phyloP scores from a whole-genome alignment of 1,140 invertebrate genomes.

The Halesus radiatus region DNA sequence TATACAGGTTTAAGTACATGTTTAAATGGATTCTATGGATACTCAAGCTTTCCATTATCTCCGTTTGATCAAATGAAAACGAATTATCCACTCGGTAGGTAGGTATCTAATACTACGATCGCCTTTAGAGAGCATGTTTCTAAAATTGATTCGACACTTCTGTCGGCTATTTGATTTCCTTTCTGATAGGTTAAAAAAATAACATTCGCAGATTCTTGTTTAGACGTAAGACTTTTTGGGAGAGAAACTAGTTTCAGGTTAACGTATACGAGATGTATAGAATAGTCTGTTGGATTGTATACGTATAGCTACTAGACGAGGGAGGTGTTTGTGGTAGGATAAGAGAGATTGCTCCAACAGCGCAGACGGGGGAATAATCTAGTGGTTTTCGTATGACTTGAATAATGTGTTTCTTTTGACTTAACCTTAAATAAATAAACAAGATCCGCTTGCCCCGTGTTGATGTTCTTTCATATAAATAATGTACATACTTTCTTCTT shows the following conservation, averaged over 20 bases:
- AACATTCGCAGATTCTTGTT: neutral
- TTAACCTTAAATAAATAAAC: constrained; percentile 6
- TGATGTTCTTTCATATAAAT: no score
- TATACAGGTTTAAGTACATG: neutral
- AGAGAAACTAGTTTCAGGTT: neutral
- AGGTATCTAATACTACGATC: no score
- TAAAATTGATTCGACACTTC: constrained; percentile 7
- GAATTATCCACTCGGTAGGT: no score
- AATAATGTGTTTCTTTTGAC: constrained; percentile 30
- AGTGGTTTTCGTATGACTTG: constrained; percentile 22
- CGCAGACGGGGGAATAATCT: constrained; percentile 4
- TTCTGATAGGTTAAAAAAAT: neutral
- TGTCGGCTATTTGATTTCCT: neutral
- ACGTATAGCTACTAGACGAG: neutral
- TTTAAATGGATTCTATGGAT: no score
- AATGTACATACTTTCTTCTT: neutral
- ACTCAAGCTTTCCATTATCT: no score
- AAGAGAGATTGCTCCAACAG: constrained; percentile 8
- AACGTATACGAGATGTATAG: neutral
- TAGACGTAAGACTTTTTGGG: neutral
- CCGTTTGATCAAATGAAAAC: no score
- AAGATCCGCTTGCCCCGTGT: neutral
- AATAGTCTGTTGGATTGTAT: neutral
- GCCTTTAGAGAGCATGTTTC: neutral
- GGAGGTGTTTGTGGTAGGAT: constrained; percentile 6